Evolutionary conservation across 2,113 vertebrate genomes (phyloP), one percentile per base, ranked within the genome.

Genomic region (Diphyllodes magnificus): DNA sequence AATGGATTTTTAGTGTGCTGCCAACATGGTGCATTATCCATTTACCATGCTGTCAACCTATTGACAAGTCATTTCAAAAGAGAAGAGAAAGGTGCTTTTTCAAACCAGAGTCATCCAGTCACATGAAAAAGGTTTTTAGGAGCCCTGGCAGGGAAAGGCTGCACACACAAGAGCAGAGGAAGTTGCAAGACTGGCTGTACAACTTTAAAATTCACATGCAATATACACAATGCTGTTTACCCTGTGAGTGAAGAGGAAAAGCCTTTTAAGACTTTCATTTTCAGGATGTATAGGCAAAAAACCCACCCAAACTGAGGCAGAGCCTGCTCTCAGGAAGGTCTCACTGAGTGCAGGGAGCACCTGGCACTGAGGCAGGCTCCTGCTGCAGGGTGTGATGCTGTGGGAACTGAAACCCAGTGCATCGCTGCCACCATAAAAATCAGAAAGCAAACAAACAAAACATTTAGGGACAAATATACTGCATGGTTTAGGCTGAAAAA

Each of bases 321-420:
- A 44, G 5, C 10, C n/a, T 27, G 51, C 5, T 44, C 28, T 61
- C 0, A 4, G 37, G 56, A 50, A 57, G 27, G 44, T 64, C 28
- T 76, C 0, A 2, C 25, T 25, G 79, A 22, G 21, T 1, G 50
- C 59, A 42, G 68, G 82, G 59, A 37, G 39, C 59, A 42, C 25
- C 18, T 0, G 0, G 8, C 0, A 0, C 24, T 0, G 0, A 21
- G 35, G 22, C 50, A 35, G 54, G 4, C 15, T 53, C 18, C 54
- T 68, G 13, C 71, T 64, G 49, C 64, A 37, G 37, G 16, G 21
- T 1, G 1, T 12, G 28, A 20, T 3, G 12, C 10, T 18, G 42
- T 21, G 24, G 40, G 7, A 84, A 40, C 70, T 24, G 31, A 85
- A 85, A 90, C 28, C 59, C 80, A 42, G 64, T 1, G 1, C 1